Base-by-base conservation (phyloP, 2,113 vertebrate genomes). In the Pseudorasbora parva region DNA sequence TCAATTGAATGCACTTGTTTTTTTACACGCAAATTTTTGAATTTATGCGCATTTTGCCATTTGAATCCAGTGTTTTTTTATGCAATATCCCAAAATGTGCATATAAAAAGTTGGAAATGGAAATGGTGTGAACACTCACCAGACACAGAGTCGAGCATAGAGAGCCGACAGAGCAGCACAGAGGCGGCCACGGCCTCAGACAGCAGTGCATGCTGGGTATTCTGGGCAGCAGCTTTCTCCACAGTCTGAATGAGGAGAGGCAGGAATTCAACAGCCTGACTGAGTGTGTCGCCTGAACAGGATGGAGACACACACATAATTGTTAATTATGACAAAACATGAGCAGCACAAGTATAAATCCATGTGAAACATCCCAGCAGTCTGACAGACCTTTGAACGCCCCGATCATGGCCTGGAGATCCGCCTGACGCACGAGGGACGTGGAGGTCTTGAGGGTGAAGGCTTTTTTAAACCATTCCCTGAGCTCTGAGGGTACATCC, bases 361-460 rank as follows among this genome's bases (percentile, higher is more conserved):
- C 37, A 47, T n/a, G 10, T 43, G 64, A 56, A 82, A 0, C 17
- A 1, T 1, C 7, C 12, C 69, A 12, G 30, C 30, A 45, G 4
- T 4, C 9, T 1, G n/a, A 81, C 93, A 93, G 90, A 99, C 98
- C 97, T 96, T 94, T 97, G 91, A 98, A 99, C 57, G 95, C 95
- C 23, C 94, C 94, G 21, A 99, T 88, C 96, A 98, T 95, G 88
- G 95, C 96, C 91, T 98, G 97, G 85, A 99, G 92, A 91, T 99
- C 99, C 21, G 97, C 95, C 0, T 98, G 97, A 45, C 98, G 95
- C 85, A 99, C 97, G 0, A 94, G 91, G 5, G 97, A 96, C 5
- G 97, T 98, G 30, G 96, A 97, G 19, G 96, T 96, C 92, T 99
- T 99, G 71, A 98, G 96, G 89, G 95, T 96, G 90, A 97, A 97